phyloP scores from a whole-genome alignment of 2,888 invertebrate genomes.

The Cheilosia impressa region DNA sequence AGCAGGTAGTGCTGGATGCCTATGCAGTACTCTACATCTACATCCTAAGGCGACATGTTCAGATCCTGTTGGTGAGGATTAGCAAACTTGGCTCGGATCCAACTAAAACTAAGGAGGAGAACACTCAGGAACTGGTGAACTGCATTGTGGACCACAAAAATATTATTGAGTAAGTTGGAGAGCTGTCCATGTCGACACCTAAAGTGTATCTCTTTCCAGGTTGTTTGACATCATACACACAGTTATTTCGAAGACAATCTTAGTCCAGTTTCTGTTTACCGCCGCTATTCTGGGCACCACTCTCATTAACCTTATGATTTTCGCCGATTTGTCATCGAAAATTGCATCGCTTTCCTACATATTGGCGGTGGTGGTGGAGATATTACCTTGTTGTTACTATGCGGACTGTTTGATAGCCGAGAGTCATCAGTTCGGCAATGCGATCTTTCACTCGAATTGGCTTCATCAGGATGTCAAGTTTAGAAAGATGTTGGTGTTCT shows the following conservation, averaged over 20 bases:
- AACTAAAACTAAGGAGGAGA: slow-evolving; percentile 29
- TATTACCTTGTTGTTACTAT: slow-evolving; percentile 75
- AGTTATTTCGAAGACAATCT: slow-evolving; percentile 76
- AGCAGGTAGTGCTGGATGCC: slow-evolving; percentile 73
- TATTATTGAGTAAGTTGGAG: slow-evolving; percentile 31
- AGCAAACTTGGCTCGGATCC: slow-evolving; percentile 46
- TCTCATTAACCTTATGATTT: slow-evolving; percentile 76
- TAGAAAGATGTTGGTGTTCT: slow-evolving; percentile 74
- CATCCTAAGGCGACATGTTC: slow-evolving; percentile 70
- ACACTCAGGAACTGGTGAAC: slow-evolving; percentile 69
- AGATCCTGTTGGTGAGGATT: slow-evolving; percentile 67
- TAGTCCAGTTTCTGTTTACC: slow-evolving; percentile 76
- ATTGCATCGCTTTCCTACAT: slow-evolving; percentile 74
- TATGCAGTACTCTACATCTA: slow-evolving; percentile 75
- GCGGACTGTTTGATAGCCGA: slow-evolving; percentile 76
- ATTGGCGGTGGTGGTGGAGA: slow-evolving; percentile 71
- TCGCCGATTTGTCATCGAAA: slow-evolving; percentile 71
- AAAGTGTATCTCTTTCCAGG: slow-evolving; percentile 26
- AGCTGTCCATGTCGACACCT: neutral
- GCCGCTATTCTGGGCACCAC: slow-evolving; percentile 75
- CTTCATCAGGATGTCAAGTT: slow-evolving; percentile 68
- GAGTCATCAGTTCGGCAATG: slow-evolving; percentile 68
- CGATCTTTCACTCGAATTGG: slow-evolving; percentile 77
- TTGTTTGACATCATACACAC: slow-evolving; percentile 59
- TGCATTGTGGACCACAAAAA: slow-evolving; percentile 76